Evolutionary conservation across 2,113 vertebrate genomes (phyloP).

Genomic region (Kryptolebias marmoratus): DNA sequence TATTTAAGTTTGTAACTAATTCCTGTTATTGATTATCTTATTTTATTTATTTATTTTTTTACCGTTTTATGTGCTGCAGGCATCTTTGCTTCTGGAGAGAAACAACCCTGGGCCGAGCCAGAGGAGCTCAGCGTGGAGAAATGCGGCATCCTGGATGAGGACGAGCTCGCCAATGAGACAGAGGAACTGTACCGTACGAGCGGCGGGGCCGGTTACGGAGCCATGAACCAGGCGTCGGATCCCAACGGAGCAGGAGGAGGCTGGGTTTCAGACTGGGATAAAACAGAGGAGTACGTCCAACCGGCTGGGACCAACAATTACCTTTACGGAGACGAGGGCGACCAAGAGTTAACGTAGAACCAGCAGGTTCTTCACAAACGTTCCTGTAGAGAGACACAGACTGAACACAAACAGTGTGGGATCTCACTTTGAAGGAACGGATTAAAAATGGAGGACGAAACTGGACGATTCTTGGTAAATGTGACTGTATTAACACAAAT

Average conservation of each 20-base stretch:
- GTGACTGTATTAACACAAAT: constrained; percentile 36
- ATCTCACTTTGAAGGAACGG: constrained; percentile 25
- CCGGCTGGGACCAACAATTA: constrained; percentile 87
- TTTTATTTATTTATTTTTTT: constrained; percentile 26
- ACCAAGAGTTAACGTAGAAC: constrained; percentile 72
- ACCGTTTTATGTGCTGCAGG: constrained; percentile 77
- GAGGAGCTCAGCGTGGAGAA: constrained; percentile 95
- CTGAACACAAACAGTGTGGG: constrained; percentile 17
- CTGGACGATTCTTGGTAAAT: constrained; percentile 33
- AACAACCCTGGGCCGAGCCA: constrained; percentile 96
- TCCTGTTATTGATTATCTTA: background rate
- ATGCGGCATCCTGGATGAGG: constrained; percentile 95
- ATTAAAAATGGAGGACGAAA: constrained; percentile 8
- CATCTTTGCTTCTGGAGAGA: constrained; percentile 96
- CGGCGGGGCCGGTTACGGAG: constrained; percentile 89
- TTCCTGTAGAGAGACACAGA: constrained; percentile 25
- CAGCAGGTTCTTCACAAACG: constrained; percentile 10
- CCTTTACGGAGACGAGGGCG: constrained; percentile 83
- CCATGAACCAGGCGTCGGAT: constrained; percentile 81
- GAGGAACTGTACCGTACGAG: constrained; percentile 91
- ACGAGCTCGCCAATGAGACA: constrained; percentile 95
- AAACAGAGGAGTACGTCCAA: constrained; percentile 95
- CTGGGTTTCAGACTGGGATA: constrained; percentile 95
- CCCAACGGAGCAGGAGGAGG: constrained; percentile 81
- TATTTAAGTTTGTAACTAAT: background rate